Conservation (phyloP, 2,113 vertebrate genomes). For the Callopanchax toddi region DNA sequence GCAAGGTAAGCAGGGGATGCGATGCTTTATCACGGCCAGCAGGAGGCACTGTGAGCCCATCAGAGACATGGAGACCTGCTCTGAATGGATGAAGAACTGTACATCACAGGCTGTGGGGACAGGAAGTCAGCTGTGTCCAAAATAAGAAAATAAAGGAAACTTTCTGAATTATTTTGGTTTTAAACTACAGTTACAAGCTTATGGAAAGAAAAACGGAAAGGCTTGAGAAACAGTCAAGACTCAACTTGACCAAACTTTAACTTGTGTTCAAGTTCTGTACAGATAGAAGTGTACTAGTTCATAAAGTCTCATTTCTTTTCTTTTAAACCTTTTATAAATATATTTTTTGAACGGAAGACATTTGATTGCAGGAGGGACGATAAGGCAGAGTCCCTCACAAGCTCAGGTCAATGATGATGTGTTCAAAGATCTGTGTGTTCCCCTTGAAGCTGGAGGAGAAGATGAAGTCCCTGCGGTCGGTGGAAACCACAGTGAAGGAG, state of each 20-base stretch:
- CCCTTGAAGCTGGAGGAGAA: constrained; percentile 98
- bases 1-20: constrained; percentile 53
- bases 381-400: constrained; percentile 80
- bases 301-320: constrained; percentile 20
- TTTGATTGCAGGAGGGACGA: constrained; percentile 35
- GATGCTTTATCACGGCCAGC: constrained; percentile 46
- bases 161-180: constrained; percentile 5
- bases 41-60: constrained; percentile 50
- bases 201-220: constrained; percentile 13
- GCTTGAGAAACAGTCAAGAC: constrained; percentile 26
- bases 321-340: constrained; percentile 11
- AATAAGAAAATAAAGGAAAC: not conserved
- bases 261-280: constrained; percentile 9
- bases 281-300: constrained; percentile 37
- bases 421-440: constrained; percentile 96
- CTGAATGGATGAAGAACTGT: constrained; percentile 58
- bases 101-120: constrained; percentile 42
- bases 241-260: constrained; percentile 15
- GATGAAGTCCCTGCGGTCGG: constrained; percentile 93
- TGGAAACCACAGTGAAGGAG: constrained; percentile 95
- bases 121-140: constrained; percentile 14
- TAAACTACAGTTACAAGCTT: constrained; percentile 36
- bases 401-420: constrained; percentile 92
- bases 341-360: constrained; percentile 58
- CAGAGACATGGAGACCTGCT: constrained; percentile 42